Conservation (phyloP, 2,797 vertebrate species). For the Taeniopygia guttata region DNA sequence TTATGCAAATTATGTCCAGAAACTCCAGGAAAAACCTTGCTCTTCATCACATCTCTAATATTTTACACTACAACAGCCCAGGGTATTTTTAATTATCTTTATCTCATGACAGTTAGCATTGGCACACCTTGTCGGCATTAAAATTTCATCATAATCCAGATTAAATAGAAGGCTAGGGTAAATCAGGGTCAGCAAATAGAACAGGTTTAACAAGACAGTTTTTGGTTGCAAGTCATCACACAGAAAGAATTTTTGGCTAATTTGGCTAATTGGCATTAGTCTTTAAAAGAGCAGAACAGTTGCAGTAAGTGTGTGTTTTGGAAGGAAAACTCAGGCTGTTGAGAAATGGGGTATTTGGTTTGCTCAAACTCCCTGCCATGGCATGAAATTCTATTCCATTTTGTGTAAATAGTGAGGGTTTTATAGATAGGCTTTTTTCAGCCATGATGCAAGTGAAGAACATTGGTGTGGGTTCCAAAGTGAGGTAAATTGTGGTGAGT, state of each 20-base stretch:
- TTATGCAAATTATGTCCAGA: background rate
- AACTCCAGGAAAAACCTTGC: background rate
- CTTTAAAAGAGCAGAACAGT: background rate
- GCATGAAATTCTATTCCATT: background rate
- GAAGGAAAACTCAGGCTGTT: background rate
- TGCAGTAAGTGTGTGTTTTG: background rate
- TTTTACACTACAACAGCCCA: background rate
- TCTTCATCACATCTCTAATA: background rate
- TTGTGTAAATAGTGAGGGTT: background rate
- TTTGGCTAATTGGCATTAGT: background rate
- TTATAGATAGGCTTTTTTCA: constrained; percentile 25
- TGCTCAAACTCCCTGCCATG: background rate
- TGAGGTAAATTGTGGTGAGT: constrained; percentile 29
- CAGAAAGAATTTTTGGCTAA: background rate
- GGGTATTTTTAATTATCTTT: background rate
- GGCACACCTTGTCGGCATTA: background rate
- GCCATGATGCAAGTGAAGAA: background rate
- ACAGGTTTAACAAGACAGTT: background rate
- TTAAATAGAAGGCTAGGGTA: background rate
- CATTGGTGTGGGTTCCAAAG: constrained; percentile 4
- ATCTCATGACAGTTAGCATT: background rate
- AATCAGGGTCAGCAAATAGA: background rate
- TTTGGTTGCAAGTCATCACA: background rate
- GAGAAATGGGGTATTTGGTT: background rate
- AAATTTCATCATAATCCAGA: background rate